Evolutionary conservation across 2,113 vertebrate species (phyloP), one percentile per base, ranked within the genome.

Genomic region (Caracal caracal): DNA sequence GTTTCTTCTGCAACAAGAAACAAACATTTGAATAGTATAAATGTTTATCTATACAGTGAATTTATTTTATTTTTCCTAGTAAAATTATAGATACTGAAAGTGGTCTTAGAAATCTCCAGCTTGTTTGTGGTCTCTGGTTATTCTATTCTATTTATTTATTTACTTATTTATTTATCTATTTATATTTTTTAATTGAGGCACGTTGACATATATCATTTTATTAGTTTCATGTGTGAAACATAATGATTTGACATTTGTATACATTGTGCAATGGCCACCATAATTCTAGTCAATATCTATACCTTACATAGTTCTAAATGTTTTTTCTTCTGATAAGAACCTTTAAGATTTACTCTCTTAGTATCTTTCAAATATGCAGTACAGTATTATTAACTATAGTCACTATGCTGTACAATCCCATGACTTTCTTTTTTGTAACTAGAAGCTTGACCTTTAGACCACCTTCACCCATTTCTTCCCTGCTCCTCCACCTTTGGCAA

Each of bases 1-100:
- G 13, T 88, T 92, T 93, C 43, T 97, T 61, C 56, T 91, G 26
- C 51, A 95, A 43, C 6, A 75, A 19, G 68, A 85, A 97, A 91
- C 40, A 97, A 83, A 90, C 80, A 43, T 24, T 95, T 30, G 65
- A 96, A 90, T 56, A 84, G 2, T 70, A 33, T 61, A 59, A 24
- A 53, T 84, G 4, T 80, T 53, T 80, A 94, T 59, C 26, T 78
- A 22, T 37, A 43, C 22, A 85, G 56, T 30, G 24, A n/a, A 73
- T 63, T 66, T 26, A 80, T 84, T 83, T 11, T 47, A 75, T 94
- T 88, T 91, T 96, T 87, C 65, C 87, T 68, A 79, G 71, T 83
- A 82, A 91, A 86, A 83, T 20, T 22, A 76, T 68, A 88, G 66
- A 53, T 26, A 59, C 66, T 93, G 73, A 93, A 94, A 93, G 19